Evolutionary conservation across 2,797 vertebrate genomes (phyloP).

Genomic region (Malacoraja senta): DNA sequence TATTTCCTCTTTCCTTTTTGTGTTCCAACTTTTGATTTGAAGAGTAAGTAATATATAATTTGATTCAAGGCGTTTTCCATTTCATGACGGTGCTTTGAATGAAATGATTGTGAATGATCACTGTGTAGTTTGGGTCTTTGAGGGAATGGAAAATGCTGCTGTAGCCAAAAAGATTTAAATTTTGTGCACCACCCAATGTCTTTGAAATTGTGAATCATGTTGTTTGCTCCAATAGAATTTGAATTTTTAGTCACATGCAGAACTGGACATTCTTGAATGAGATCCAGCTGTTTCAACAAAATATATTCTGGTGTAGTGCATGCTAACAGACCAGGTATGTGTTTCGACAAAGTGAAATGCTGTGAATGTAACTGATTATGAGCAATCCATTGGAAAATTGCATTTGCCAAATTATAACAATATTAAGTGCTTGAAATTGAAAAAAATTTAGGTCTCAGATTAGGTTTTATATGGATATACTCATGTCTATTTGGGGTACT

Average conservation of each 20-base stretch:
- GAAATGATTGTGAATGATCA: not conserved
- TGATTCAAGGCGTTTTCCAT: not conserved
- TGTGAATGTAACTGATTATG: not conserved
- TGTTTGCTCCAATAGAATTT: constrained; percentile 25
- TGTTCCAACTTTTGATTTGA: not conserved
- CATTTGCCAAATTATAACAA: not conserved
- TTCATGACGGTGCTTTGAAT: not conserved
- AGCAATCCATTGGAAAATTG: not conserved
- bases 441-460: not conserved
- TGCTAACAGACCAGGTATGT: constrained; percentile 55
- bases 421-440: not conserved
- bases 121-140: not conserved
- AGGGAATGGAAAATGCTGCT: not conserved
- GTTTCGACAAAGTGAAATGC: constrained; percentile 43
- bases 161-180: not conserved
- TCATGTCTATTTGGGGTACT: not conserved
- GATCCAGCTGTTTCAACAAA: constrained; percentile 48
- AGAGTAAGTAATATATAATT: not conserved
- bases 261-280: constrained; percentile 58
- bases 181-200: not conserved
- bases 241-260: constrained; percentile 30
- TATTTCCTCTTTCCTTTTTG: not conserved
- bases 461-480: not conserved
- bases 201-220: not conserved
- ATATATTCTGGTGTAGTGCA: constrained; percentile 51